phyloP scores from a whole-genome alignment of 2,888 invertebrate genomes.

The Harmothoe impar region DNA sequence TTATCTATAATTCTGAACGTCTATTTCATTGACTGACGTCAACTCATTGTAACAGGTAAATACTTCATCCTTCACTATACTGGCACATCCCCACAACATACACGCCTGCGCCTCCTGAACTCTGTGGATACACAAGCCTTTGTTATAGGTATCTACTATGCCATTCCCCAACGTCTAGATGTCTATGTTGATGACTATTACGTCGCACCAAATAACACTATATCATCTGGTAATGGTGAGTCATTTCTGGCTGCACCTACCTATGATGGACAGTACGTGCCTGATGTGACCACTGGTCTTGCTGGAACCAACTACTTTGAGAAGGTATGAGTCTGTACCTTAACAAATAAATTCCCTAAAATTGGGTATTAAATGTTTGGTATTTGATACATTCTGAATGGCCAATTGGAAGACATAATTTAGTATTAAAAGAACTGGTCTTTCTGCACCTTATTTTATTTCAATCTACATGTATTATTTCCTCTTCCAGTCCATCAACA shows the following conservation, averaged over 20 bases:
- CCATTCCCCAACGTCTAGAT: constrained; percentile 73
- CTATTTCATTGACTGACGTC: no score
- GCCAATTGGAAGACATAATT: no score
- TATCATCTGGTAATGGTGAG: constrained; percentile 61
- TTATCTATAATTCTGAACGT: neutral
- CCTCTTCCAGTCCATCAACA: constrained; percentile 67
- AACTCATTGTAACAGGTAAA: constrained; percentile 72
- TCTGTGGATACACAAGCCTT: constrained; percentile 73
- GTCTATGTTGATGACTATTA: constrained; percentile 68
- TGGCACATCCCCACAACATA: constrained; percentile 76
- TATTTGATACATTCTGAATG: no score
- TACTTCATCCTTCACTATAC: constrained; percentile 76
- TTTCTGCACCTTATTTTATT: no score
- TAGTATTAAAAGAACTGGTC: no score
- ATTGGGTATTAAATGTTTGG: no score
- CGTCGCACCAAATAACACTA: constrained; percentile 49
- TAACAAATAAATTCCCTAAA: no score
- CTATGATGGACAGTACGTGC: constrained; percentile 70
- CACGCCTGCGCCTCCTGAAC: constrained; percentile 77
- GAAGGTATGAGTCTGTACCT: neutral
- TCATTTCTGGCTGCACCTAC: constrained; percentile 65
- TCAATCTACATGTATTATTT: no score
- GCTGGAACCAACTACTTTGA: constrained; percentile 77
- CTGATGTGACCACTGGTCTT: constrained; percentile 66
- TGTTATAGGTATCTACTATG: constrained; percentile 74